These are phyloP conservation scores for Falco rusticolus DNA, from an alignment of 2,797 vertebrate species.

Conservation along the genomic window DNA sequence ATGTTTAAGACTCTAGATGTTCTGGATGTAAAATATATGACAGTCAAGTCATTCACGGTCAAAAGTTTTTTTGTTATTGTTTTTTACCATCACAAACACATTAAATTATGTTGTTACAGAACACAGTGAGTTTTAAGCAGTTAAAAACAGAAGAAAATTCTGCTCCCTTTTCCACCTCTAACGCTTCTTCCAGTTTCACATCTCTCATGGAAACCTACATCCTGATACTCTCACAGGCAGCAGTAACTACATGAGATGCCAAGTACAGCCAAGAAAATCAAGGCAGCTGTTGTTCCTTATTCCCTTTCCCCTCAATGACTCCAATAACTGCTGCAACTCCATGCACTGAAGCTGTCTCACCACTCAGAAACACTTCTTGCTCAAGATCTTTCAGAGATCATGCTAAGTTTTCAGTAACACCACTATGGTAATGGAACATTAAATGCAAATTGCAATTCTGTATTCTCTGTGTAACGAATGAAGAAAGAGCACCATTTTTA, in stretches of 20 bases:
- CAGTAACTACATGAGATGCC: background rate
- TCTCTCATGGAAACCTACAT: background rate
- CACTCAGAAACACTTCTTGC: constrained; percentile 9
- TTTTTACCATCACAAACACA: background rate
- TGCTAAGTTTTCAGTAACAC: background rate
- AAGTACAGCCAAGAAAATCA: background rate
- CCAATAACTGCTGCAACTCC: background rate
- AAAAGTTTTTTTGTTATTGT: background rate
- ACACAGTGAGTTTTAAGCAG: background rate
- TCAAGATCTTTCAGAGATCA: constrained; percentile 17
- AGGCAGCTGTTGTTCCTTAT: background rate
- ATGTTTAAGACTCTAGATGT: background rate
- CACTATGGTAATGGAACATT: background rate
- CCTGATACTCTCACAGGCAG: background rate
- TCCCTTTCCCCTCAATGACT: background rate
- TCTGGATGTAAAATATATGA: background rate
- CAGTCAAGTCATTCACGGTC: background rate
- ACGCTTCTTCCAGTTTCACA: background rate
- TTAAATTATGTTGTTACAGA: background rate
- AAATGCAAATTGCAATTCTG: constrained; percentile 19
- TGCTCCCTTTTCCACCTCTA: background rate
- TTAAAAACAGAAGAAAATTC: background rate
- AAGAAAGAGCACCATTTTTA: background rate
- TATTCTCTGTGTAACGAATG: background rate
- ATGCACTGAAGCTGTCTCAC: background rate